These are phyloP conservation scores for Zelostemma sp. DNA, from an alignment of 1,140 invertebrate species.

Conservation along the genomic window DNA sequence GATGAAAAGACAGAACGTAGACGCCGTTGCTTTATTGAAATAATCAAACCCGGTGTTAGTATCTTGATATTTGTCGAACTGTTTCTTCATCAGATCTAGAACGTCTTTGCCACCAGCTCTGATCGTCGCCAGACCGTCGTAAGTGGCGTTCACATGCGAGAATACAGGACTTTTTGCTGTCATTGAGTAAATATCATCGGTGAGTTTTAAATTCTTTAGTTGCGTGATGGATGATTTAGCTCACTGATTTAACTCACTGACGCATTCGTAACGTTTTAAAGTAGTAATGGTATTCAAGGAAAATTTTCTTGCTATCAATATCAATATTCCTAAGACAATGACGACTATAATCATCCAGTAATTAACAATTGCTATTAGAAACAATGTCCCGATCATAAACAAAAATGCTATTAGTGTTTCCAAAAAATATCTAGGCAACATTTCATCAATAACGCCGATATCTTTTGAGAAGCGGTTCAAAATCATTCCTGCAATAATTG, in stretches of 20 bases:
- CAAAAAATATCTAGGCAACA: slow-evolving; percentile 61
- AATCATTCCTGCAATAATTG: slow-evolving; percentile 55
- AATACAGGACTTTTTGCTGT: too few species aligned
- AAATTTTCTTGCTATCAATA: background rate
- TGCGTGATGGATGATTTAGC: too few species aligned
- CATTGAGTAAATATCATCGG: slow-evolving; percentile 89
- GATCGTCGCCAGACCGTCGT: slow-evolving; percentile 86
- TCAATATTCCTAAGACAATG: slow-evolving; percentile 62
- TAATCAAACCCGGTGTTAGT: slow-evolving; percentile 77
- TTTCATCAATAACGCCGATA: slow-evolving; percentile 48
- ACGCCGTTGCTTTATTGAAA: slow-evolving; percentile 71
- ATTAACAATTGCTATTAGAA: slow-evolving; percentile 19
- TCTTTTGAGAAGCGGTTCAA: slow-evolving; percentile 66
- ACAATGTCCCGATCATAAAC: background rate
- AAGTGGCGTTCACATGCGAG: slow-evolving; percentile 81
- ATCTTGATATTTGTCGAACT: slow-evolving; percentile 79
- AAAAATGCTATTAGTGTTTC: slow-evolving; percentile 63
- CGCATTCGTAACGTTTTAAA: slow-evolving; percentile 67
- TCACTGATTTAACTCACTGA: slow-evolving; percentile 64
- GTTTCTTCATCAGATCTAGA: slow-evolving; percentile 76
- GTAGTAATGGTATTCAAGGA: background rate
- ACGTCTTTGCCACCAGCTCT: slow-evolving; percentile 76
- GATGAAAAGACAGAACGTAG: slow-evolving; percentile 69
- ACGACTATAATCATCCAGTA: slow-evolving; percentile 23
- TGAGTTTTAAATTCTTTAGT: background rate